Base-by-base conservation (phyloP, 1,140 invertebrate species). In the Capitella teleta region DNA sequence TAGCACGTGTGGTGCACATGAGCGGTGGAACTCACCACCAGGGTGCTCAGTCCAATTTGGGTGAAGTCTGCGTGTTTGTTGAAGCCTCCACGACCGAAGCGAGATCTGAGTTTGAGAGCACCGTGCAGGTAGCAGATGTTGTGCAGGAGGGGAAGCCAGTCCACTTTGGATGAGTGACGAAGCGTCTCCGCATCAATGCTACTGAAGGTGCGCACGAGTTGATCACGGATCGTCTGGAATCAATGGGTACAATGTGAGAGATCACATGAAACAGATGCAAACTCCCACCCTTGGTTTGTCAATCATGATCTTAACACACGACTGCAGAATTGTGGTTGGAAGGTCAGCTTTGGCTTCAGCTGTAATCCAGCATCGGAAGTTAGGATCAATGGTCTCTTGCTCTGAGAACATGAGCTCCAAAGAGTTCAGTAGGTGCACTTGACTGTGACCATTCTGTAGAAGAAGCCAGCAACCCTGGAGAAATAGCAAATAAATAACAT, bases 41-140 rank as follows among this genome's bases (percentile, higher is more conserved):
- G n/a, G n/a, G n/a, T n/a, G n/a, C n/a, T 8, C n/a, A 32, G 30
- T 32, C 30, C 30, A 32, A 32, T 38, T n/a, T 47, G 26, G 8
- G 16, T n/a, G n/a, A n/a, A n/a, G n/a, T n/a, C n/a, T n/a, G n/a
- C n/a, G n/a, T n/a, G n/a, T n/a, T n/a, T n/a, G 52, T 70, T 69
- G 64, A 65, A 73, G n/a, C 67, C 69, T 16, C 60, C 65, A 16
- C 49, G 47, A 23, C 61, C 61, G 56, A 61, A 68, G 5, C 68
- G 53, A 14, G 64, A 57, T 28, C 69, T 49, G 0, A 72, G 60
- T 28, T 62, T 61, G 14, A 73, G 49, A n/a, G 68, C 63, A 34
- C 61, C 64, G 49, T 73, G 68, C 4, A 72, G 54, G 53, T 68
- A 69, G 52, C 66, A 70, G 52, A 73, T 53, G 52, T 73, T 72